phyloP scores from a whole-genome alignment of 2,888 invertebrate genomes.

The Idaea straminata region DNA sequence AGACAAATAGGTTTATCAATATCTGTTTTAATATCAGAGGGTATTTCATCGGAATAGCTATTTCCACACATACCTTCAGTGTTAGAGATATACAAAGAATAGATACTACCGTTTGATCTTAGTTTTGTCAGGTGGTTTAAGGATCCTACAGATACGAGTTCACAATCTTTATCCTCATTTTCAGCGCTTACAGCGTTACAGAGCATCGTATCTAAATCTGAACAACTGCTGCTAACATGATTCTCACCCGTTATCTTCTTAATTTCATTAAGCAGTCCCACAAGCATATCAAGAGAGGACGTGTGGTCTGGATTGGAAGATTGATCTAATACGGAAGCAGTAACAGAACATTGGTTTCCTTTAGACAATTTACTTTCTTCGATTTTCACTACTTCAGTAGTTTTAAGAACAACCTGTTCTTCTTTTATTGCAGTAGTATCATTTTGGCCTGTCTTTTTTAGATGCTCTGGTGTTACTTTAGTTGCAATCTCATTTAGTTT shows the following conservation, averaged over 20 bases:
- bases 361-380: neutral
- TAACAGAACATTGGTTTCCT: neutral
- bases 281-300: slow-evolving; percentile 63
- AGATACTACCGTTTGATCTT: slow-evolving; percentile 46
- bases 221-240: slow-evolving; percentile 29
- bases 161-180: slow-evolving; percentile 31
- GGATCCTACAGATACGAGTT: slow-evolving; percentile 46
- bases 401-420: neutral
- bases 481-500: neutral
- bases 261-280: slow-evolving; percentile 67
- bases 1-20: slow-evolving; percentile 27
- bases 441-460: neutral
- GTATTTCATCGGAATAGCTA: neutral
- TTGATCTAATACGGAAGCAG: slow-evolving; percentile 3
- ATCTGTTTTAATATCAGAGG: slow-evolving; percentile 1
- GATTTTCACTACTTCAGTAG: neutral
- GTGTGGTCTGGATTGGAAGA: slow-evolving; percentile 44
- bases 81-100: slow-evolving; percentile 45
- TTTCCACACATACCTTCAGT: slow-evolving; percentile 16
- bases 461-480: neutral
- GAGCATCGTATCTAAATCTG: slow-evolving; percentile 42
- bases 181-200: slow-evolving; percentile 35
- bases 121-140: slow-evolving; percentile 46
- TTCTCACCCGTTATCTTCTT: slow-evolving; percentile 62
- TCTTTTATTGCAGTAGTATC: neutral